Percentiles rank a stretch among this genome's conserved stretches.
phyloP scores from a whole-genome alignment of 2,797 vertebrate species.

The Dendrocincla tyrannina region DNA sequence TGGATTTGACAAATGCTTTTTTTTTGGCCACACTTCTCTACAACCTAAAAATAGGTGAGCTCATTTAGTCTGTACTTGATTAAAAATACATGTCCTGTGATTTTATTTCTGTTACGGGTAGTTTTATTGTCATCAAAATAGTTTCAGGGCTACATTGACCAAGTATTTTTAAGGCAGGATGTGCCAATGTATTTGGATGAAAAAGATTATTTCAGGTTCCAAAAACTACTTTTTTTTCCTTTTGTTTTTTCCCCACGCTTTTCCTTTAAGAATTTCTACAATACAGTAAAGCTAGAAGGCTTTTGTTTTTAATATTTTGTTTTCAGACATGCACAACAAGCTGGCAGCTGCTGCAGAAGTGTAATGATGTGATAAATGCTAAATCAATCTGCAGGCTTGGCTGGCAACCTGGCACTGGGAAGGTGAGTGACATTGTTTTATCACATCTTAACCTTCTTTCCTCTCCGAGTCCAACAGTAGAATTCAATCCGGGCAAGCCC shows the following conservation, averaged over 20 bases:
- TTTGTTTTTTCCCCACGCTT: not conserved
- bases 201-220: not conserved
- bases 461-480: not conserved
- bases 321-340: slow-evolving; percentile 83
- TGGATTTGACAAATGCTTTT: not conserved
- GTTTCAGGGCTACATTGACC: not conserved
- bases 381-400: slow-evolving; percentile 91
- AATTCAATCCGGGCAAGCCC: not conserved
- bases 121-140: not conserved
- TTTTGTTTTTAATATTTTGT: not conserved
- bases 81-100: not conserved
- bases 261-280: not conserved
- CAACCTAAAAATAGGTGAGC: not conserved
- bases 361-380: slow-evolving; percentile 88
- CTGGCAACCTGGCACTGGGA: slow-evolving; percentile 86
- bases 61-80: not conserved
- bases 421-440: slow-evolving; percentile 74
- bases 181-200: not conserved
- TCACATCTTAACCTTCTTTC: not conserved
- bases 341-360: slow-evolving; percentile 89
- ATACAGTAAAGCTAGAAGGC: not conserved
- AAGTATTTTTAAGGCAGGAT: not conserved
- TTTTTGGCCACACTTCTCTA: not conserved
- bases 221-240: not conserved
- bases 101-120: not conserved